Evolutionary conservation across 2,888 invertebrate genomes (phyloP).

Genomic region (Ophion ventricosus): DNA sequence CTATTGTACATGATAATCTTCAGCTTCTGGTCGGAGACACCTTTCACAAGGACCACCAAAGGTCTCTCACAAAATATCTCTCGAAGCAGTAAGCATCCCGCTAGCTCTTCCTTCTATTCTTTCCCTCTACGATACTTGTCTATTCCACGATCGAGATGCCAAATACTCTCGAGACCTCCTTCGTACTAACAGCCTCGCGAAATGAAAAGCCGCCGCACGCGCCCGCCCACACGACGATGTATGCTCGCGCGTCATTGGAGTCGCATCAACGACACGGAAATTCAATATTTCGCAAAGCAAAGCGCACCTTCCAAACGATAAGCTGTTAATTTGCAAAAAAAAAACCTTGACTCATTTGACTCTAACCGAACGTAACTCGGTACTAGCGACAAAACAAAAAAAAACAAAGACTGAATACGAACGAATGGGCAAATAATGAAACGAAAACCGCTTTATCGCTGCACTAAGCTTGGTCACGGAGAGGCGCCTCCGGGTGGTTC

Average conservation of each 20-base stretch:
- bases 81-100: slow-evolving; percentile 43
- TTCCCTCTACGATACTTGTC: slow-evolving; percentile 37
- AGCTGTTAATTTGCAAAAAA: slow-evolving; percentile 31
- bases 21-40: slow-evolving; percentile 65
- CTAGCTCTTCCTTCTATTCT: slow-evolving; percentile 38
- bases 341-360: slow-evolving; percentile 49
- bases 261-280: slow-evolving; percentile 43
- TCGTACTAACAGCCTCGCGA: slow-evolving; percentile 71
- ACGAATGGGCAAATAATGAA: slow-evolving; percentile 42
- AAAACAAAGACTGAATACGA: slow-evolving; percentile 46
- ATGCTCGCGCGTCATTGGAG: slow-evolving; percentile 37
- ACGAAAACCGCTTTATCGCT: slow-evolving; percentile 62
- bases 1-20: slow-evolving; percentile 55
- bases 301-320: slow-evolving; percentile 17
- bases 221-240: slow-evolving; percentile 81
- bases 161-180: slow-evolving; percentile 36
- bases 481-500: slow-evolving; percentile 54
- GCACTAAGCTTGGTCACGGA: slow-evolving; percentile 61
- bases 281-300: slow-evolving; percentile 42
- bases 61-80: slow-evolving; percentile 38
- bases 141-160: slow-evolving; percentile 50
- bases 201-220: slow-evolving; percentile 79
- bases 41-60: slow-evolving; percentile 37
- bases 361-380: slow-evolving; percentile 36
- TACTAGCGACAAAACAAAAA: slow-evolving; percentile 45